Evolutionary conservation across 2,888 invertebrate species (phyloP).

Genomic region (Napeogenes inachia): DNA sequence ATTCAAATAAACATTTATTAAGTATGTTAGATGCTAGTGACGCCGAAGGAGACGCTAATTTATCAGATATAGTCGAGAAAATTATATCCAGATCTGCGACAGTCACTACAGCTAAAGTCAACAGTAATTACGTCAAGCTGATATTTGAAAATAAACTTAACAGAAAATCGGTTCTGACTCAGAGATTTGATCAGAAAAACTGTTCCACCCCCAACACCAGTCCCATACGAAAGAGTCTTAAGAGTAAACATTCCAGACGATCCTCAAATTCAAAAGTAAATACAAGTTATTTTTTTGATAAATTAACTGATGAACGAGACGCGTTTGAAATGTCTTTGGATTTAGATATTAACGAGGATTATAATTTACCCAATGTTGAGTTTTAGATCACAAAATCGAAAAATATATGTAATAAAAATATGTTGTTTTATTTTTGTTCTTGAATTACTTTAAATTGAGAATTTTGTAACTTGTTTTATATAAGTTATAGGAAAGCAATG

Average conservation of each 20-base stretch:
- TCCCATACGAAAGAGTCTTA: constrained; percentile 40
- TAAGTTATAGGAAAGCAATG: no score
- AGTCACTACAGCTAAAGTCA: constrained; percentile 52
- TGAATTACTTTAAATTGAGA: not conserved
- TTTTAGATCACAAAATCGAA: constrained; percentile 34
- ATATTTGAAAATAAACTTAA: constrained; percentile 44
- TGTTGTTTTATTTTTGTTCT: not conserved
- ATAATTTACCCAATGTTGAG: constrained; percentile 56
- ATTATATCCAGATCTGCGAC: constrained; percentile 52
- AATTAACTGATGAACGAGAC: constrained; percentile 69
- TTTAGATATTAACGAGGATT: constrained; percentile 53
- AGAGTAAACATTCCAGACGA: constrained; percentile 36
- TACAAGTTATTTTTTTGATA: constrained; percentile 76
- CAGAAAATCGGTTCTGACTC: constrained; percentile 38
- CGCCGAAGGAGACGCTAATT: constrained; percentile 45
- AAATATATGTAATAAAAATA: not conserved
- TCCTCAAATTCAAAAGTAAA: constrained; percentile 45
- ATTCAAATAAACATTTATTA: constrained; percentile 38
- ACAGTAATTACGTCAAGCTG: constrained; percentile 56
- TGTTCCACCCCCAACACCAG: constrained; percentile 65
- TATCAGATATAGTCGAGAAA: constrained; percentile 61
- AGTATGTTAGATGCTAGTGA: constrained; percentile 47
- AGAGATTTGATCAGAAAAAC: constrained; percentile 47
- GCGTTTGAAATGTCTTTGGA: constrained; percentile 80
- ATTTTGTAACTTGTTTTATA: no score